A percentile compares a stretch with the other conserved stretches of the same genome.
phyloP scores from a whole-genome alignment of 1,140 invertebrate species.

The Charaxes varanes region DNA sequence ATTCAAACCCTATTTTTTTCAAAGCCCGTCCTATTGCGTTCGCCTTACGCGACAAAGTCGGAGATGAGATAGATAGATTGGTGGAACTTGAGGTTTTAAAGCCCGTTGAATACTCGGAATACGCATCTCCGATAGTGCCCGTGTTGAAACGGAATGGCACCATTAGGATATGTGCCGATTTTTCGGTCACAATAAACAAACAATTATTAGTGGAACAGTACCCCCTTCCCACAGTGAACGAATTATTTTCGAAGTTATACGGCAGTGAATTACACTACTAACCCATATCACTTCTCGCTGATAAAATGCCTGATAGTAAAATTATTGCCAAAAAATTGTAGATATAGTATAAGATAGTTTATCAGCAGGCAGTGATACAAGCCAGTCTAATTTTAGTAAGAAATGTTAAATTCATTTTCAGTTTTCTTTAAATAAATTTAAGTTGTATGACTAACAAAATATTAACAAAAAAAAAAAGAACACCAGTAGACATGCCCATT shows the following conservation, averaged over 20 bases:
- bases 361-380: too few species aligned
- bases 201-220: slow-evolving; percentile 26
- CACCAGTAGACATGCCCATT: too few species aligned
- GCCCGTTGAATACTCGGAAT: slow-evolving; percentile 35
- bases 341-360: too few species aligned
- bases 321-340: too few species aligned
- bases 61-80: slow-evolving; percentile 23
- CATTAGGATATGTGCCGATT: slow-evolving; percentile 56
- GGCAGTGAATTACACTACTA: too few species aligned
- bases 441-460: too few species aligned
- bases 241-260: slow-evolving; percentile 42
- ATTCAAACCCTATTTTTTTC: slow-evolving; percentile 35
- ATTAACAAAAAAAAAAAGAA: too few species aligned
- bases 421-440: too few species aligned
- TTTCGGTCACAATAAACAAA: slow-evolving; percentile 35
- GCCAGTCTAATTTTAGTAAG: too few species aligned
- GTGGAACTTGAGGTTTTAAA: slow-evolving; percentile 6
- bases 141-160: slow-evolving; percentile 46
- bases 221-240: slow-evolving; percentile 33
- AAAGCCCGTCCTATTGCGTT: slow-evolving; percentile 39
- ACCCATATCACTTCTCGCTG: too few species aligned
- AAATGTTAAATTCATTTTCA: too few species aligned
- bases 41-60: slow-evolving; percentile 31
- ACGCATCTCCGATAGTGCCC: slow-evolving; percentile 58
- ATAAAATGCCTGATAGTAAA: too few species aligned